Evolutionary conservation across 2,888 invertebrate species (phyloP), one percentile per base, ranked within the genome.

Genomic region (Stratiomys singularior): DNA sequence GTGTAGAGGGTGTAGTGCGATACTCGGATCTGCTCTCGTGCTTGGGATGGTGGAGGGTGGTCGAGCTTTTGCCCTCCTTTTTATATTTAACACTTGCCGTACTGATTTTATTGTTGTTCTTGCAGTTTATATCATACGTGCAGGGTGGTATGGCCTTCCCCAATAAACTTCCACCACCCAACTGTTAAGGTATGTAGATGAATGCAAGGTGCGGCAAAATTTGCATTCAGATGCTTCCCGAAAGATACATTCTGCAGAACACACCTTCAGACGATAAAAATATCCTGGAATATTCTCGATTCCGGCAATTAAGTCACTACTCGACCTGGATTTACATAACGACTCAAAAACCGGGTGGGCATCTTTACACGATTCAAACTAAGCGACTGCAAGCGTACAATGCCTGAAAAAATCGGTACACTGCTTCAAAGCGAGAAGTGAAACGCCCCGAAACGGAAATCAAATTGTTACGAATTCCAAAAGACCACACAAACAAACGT

Each of bases 21-120:
- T 46, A 18, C 47, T 69, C 30, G 28, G 69, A 15, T 18, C 23
- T 44, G 15, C 15, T 69, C 46, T 4, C 37, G n/a, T 9, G 37
- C 15, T 18, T 69, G 27, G 47, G 25, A 27, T 18, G 44, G 47
- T n/a, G 47, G 47, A 23, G 47, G 69, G n/a, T 47, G 23, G 23
- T 13, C 3, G 74, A 74, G 74, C 74, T 74, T 74, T 74, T 58
- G 74, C 37, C 74, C 74, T 58, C 74, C 69, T 69, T 74, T 72
- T 74, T 37, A 23, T 60, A 44, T 60, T 72, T 74, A 74, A 74
- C 74, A 74, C 74, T 74, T 58, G 52, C 21, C 58, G 21, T 30
- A 15, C 58, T 30, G 72, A 15, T 58, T 37, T 37, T 60, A 23
- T 60, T 60, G 60, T 30, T 60, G 58, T 23, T 23, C 11, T n/a